Evolutionary conservation across 1,140 invertebrate species (phyloP).

Genomic region (Drosophila sulfurigaster): DNA sequence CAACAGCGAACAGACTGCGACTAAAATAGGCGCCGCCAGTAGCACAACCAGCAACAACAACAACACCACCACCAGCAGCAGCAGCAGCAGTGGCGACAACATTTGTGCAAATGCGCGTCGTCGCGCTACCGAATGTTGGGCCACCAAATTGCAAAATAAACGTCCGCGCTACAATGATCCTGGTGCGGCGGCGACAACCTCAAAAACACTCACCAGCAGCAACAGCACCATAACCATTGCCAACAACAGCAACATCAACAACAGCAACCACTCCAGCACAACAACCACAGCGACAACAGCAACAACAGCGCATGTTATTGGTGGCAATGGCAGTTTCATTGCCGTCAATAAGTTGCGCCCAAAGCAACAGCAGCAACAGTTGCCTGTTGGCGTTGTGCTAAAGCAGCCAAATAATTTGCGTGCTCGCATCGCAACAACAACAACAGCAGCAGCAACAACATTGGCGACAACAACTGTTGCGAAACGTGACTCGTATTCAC

Average conservation of each 20-base stretch:
- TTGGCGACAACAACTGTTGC: not conserved
- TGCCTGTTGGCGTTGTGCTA: slow-evolving; percentile 42
- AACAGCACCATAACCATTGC: not conserved
- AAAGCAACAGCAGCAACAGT: slow-evolving; percentile 9
- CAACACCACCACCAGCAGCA: not conserved
- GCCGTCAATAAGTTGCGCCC: not conserved
- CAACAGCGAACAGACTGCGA: slow-evolving; percentile 32
- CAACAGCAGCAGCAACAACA: slow-evolving; percentile 7
- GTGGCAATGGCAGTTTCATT: not conserved
- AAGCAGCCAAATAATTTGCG: slow-evolving; percentile 39
- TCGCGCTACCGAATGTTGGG: slow-evolving; percentile 74
- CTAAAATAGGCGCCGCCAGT: not conserved
- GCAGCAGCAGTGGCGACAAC: slow-evolving; percentile 40
- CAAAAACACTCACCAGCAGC: not conserved
- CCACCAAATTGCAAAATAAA: slow-evolving; percentile 71
- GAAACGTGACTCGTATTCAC: slow-evolving; percentile 43
- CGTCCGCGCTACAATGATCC: slow-evolving; percentile 72
- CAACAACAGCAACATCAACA: not conserved
- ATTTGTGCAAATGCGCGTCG: slow-evolving; percentile 75
- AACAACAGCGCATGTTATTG: slow-evolving; percentile 6
- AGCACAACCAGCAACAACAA: not conserved
- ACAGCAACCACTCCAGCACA: slow-evolving; percentile 4
- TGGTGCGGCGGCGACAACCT: slow-evolving; percentile 3
- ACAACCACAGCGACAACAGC: slow-evolving; percentile 9
- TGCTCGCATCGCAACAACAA: slow-evolving; percentile 26